Evolutionary conservation across 2,113 vertebrate genomes (phyloP).

Genomic region (Tyto alba): DNA sequence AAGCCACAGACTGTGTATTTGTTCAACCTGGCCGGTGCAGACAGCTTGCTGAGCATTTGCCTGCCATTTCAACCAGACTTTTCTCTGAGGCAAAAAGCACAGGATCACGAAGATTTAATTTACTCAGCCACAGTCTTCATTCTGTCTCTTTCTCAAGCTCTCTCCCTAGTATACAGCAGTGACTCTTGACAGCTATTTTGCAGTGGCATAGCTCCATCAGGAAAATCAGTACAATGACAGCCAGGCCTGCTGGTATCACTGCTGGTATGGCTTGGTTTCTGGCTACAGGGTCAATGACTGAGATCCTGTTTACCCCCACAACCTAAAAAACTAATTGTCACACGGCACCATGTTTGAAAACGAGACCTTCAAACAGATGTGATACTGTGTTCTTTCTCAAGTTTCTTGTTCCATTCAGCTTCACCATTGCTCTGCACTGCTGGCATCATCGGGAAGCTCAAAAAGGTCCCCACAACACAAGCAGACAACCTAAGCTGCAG

Average conservation of each 20-base stretch:
- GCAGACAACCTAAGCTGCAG: not conserved
- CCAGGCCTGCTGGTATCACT: not conserved
- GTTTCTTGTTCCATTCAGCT: not conserved
- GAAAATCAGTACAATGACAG: conserved; percentile 11
- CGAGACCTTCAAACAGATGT: not conserved
- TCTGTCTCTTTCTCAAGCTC: conserved; percentile 40
- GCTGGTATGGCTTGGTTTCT: conserved; percentile 45
- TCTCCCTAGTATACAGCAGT: conserved; percentile 52
- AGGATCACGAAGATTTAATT: not conserved
- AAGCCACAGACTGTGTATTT: conserved; percentile 61
- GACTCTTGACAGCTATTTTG: conserved; percentile 59
- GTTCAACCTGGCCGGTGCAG: conserved; percentile 56
- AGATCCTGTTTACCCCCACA: conserved; percentile 24
- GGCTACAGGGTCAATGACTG: not conserved
- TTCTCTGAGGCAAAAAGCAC: not conserved
- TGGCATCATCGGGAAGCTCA: not conserved
- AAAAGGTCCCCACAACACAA: not conserved
- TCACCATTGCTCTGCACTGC: not conserved
- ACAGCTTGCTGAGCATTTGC: conserved; percentile 45
- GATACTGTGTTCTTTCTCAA: conserved; percentile 1
- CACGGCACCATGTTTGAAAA: conserved; percentile 8
- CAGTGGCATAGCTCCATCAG: conserved; percentile 61
- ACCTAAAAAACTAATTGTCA: not conserved
- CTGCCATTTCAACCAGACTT: conserved; percentile 61
- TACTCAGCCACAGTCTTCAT: conserved; percentile 46